A percentile compares a stretch with the other conserved stretches of the same genome.
Conservation (phyloP, 1,140 invertebrate species). For the Gonatopus flavifemur region DNA sequence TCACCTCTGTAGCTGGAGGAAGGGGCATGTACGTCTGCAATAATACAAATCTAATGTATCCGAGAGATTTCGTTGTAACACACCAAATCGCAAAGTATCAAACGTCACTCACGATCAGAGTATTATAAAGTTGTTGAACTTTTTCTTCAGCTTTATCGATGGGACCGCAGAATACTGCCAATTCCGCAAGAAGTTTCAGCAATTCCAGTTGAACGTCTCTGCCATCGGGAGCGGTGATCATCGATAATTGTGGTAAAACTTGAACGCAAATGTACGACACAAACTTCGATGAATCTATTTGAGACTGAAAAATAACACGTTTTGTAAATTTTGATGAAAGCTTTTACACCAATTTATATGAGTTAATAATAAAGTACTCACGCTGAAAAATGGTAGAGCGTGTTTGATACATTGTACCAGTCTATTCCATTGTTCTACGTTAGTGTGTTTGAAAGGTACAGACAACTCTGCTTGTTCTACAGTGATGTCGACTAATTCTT, state of each 20-base stretch:
- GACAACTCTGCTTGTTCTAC: constrained; percentile 78
- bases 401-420: constrained; percentile 83
- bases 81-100: neutral
- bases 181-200: constrained; percentile 85
- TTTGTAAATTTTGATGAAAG: constrained; percentile 1
- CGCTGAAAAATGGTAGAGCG: constrained; percentile 84
- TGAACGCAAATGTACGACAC: constrained; percentile 85
- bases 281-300: constrained; percentile 85
- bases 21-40: constrained; percentile 75
- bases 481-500: constrained; percentile 83
- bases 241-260: constrained; percentile 69
- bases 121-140: constrained; percentile 75
- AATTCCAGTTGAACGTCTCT: constrained; percentile 78
- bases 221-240: constrained; percentile 63
- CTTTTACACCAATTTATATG: neutral
- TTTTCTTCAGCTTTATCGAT: constrained; percentile 74
- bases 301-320: constrained; percentile 67
- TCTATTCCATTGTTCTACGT: constrained; percentile 75
- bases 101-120: constrained; percentile 71
- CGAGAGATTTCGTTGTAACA: neutral
- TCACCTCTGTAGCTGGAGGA: constrained; percentile 70
- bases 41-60: constrained; percentile 18
- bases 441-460: constrained; percentile 76
- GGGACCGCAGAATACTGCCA: constrained; percentile 74
- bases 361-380: constrained; percentile 59